Percentiles rank a stretch among this genome's conserved stretches.
These are phyloP conservation scores for Atopsyche davidsoni DNA, from an alignment of 1,140 invertebrate species.

Conservation along the genomic window DNA sequence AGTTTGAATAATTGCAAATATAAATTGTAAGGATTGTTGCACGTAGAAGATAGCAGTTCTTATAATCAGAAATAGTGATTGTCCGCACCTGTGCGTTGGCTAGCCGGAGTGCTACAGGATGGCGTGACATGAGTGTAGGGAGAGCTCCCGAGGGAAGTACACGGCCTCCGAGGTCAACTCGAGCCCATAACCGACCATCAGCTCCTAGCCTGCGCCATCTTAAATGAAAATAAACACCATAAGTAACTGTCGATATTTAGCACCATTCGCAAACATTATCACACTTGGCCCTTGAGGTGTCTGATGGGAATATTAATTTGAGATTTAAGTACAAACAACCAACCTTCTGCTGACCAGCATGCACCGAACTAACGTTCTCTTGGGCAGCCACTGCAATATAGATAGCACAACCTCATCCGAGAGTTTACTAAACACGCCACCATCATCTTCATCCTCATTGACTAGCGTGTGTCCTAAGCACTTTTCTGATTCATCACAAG, in stretches of 20 bases:
- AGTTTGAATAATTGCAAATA: too few species aligned
- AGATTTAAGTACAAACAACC: too few species aligned
- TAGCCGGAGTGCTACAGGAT: slow-evolving; percentile 67
- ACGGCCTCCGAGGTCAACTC: slow-evolving; percentile 71
- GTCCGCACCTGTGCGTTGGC: slow-evolving; percentile 66
- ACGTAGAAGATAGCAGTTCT: too few species aligned
- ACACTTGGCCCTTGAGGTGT: too few species aligned
- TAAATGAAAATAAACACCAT: too few species aligned
- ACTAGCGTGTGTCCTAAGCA: background rate
- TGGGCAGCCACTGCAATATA: slow-evolving; percentile 76
- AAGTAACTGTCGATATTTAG: too few species aligned
- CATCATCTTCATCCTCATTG: slow-evolving; percentile 8
- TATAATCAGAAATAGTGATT: slow-evolving; percentile 9
- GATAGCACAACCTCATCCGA: slow-evolving; percentile 81
- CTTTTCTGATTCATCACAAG: slow-evolving; percentile 3
- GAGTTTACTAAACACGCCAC: slow-evolving; percentile 20
- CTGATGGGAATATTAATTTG: too few species aligned
- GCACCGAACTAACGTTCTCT: slow-evolving; percentile 63
- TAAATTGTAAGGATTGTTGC: too few species aligned
- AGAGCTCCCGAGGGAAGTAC: slow-evolving; percentile 59
- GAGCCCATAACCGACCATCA: slow-evolving; percentile 78
- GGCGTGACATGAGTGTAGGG: slow-evolving; percentile 63
- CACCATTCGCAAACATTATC: too few species aligned
- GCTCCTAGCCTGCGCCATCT: slow-evolving; percentile 67
- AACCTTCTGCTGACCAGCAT: slow-evolving; percentile 63